phyloP scores from a whole-genome alignment of 2,797 vertebrate species.

The Capromys pilorides region DNA sequence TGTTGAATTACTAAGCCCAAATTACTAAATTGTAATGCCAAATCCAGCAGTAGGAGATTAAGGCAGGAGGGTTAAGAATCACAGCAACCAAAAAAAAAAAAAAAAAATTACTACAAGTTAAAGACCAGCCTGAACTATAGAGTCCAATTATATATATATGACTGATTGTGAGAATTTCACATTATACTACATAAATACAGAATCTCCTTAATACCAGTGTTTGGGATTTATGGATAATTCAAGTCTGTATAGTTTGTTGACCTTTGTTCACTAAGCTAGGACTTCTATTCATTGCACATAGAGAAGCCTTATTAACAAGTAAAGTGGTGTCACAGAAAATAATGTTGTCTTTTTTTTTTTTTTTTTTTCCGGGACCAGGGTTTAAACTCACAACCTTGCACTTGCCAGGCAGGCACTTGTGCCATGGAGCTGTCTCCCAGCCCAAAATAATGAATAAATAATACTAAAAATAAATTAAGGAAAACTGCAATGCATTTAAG shows the following conservation, averaged over 20 bases:
- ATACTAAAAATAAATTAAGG: slow-evolving; percentile 17
- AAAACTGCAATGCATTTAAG: neutral
- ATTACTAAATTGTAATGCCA: neutral
- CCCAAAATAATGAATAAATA: slow-evolving; percentile 42
- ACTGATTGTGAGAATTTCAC: slow-evolving; percentile 9
- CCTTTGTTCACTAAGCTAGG: slow-evolving; percentile 36
- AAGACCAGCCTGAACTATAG: neutral
- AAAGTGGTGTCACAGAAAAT: slow-evolving; percentile 15
- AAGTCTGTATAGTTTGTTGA: neutral
- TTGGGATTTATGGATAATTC: slow-evolving; percentile 49
- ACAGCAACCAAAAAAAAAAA: too few species aligned
- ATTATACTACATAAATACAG: neutral
- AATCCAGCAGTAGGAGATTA: neutral
- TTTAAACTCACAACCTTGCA: too few species aligned
- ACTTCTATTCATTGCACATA: neutral
- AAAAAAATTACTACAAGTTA: neutral
- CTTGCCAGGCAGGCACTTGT: too few species aligned
- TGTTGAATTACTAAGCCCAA: neutral
- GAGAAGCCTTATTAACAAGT: slow-evolving; percentile 38
- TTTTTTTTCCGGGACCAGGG: too few species aligned
- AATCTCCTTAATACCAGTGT: neutral
- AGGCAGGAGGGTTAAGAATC: neutral
- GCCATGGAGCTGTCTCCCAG: too few species aligned
- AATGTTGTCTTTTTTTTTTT: neutral
- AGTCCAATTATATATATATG: too few species aligned